These are phyloP conservation scores for Mythimna lalbum DNA, from an alignment of 2,888 invertebrate genomes.

Conservation along the genomic window DNA sequence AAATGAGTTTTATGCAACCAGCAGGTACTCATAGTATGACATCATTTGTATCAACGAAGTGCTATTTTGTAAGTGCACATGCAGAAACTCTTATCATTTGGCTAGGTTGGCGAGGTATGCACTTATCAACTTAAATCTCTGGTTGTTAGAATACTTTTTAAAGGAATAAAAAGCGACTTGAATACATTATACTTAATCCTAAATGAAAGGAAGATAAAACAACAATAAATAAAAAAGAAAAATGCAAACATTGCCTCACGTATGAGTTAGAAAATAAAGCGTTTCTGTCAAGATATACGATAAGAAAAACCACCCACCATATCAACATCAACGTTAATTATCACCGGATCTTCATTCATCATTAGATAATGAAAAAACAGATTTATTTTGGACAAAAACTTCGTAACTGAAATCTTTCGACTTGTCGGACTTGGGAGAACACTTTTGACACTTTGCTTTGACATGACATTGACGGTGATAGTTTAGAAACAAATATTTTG, in stretches of 20 bases:
- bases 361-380: not conserved
- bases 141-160: not conserved
- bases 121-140: not conserved
- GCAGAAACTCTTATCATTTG: not conserved
- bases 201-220: not conserved
- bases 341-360: constrained; percentile 43
- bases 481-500: not conserved
- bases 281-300: not conserved
- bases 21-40: no score
- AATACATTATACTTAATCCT: not conserved
- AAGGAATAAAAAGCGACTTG: not conserved
- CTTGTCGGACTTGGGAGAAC: not conserved
- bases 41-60: not conserved
- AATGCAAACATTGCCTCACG: not conserved
- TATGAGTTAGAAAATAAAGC: not conserved
- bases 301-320: constrained; percentile 29
- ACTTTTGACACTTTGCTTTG: not conserved
- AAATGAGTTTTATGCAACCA: no score
- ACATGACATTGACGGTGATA: not conserved
- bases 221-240: not conserved
- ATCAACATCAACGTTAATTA: constrained; percentile 54
- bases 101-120: not conserved
- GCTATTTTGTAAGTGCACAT: not conserved
- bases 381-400: not conserved
- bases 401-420: not conserved